Evolutionary conservation across 2,888 invertebrate genomes (phyloP), one percentile per base, ranked within the genome.

Genomic region (Calephelis perditalis): DNA sequence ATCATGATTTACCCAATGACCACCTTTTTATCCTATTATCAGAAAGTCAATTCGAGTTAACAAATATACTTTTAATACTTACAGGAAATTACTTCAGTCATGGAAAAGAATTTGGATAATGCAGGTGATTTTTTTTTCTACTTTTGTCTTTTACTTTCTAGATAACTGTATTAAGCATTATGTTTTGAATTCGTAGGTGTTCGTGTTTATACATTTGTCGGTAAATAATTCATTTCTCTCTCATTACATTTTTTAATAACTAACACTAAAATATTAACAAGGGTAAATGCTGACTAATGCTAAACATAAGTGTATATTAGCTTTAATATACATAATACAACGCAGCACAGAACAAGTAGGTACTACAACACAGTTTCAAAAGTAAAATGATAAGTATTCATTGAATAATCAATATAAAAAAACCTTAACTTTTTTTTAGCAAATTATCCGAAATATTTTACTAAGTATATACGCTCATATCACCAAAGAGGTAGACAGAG

Each of bases 161-260:
- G 9, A 35, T 11, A 9, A 10, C 8, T 49, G 5, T 49, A n/a
- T 8, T 26, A 26, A 6, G 7, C 26, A 3, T 52, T 52, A 10
- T 9, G 26, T 52, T 58, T 56, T 64, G 57, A 69, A 62, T 77
- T 78, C 76, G 68, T 84, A 86, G 86, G 79, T 82, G 80, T 71
- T 73, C 84, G 85, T 77, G 82, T 86, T 12, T 86, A 86, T 78
- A 78, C 77, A 60, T 86, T 86, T 70, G 72, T 81, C 73, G 86
- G 86, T 86, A 86, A 82, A 73, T 67, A 69, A 69, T 9, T 68
- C 57, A 57, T 36, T 44, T 56, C 52, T 60, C 54, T 63, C 12
- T 59, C 62, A 52, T 35, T 7, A 52, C 12, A 15, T 15, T 15
- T 12, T 36, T 57, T 56, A 43, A 49, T 49, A 57, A 63, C 36